Conservation (phyloP, 2,113 vertebrate genomes). For the Morone saxatilis region DNA sequence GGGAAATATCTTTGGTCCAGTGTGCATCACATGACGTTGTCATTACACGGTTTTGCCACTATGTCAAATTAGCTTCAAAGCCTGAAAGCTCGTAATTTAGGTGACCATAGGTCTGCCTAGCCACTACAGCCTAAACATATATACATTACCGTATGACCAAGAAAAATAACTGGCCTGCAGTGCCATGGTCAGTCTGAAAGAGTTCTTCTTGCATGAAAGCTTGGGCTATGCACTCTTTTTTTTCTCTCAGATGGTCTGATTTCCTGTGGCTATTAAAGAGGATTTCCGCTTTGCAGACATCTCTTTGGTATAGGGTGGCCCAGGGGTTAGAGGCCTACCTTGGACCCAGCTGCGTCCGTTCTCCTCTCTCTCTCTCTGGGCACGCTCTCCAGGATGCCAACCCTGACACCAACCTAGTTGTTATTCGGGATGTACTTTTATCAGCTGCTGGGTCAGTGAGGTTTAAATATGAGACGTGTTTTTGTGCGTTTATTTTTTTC, state of each 20-base stretch:
- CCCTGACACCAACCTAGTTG: conserved; percentile 69
- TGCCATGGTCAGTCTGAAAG: neutral
- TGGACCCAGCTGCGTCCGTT: conserved; percentile 70
- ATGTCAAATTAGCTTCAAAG: too few relatives aligned
- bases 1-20: too few relatives aligned
- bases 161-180: neutral
- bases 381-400: conserved; percentile 62
- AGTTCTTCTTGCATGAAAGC: conserved; percentile 23
- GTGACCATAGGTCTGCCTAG: too few relatives aligned
- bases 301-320: conserved; percentile 51
- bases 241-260: conserved; percentile 38
- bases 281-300: conserved; percentile 70
- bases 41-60: too few relatives aligned
- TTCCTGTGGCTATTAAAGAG: conserved; percentile 56
- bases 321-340: conserved; percentile 58
- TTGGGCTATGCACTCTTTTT: neutral
- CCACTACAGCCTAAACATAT: too few relatives aligned
- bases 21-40: too few relatives aligned
- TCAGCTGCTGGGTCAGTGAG: conserved; percentile 46
- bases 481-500: conserved; percentile 59
- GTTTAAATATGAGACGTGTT: conserved; percentile 64
- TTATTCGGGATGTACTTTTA: conserved; percentile 55
- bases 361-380: conserved; percentile 33
- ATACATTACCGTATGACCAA: too few relatives aligned
- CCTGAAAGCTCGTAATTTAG: too few relatives aligned